Evolutionary conservation across 2,113 vertebrate genomes (phyloP).

Genomic region (Engystomops pustulosus): DNA sequence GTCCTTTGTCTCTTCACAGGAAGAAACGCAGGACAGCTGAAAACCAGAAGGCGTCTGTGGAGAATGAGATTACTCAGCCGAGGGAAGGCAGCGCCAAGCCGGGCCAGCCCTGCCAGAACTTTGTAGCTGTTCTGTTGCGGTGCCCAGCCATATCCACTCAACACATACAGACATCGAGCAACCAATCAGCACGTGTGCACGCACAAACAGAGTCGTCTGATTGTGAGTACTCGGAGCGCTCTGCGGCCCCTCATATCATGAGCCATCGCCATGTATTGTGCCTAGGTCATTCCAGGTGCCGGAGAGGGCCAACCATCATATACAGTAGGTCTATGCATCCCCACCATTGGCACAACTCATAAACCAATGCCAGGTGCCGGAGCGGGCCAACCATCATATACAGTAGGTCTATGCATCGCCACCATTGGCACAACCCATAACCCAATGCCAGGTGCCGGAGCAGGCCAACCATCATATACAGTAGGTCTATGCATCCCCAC

Average conservation of each 20-base stretch:
- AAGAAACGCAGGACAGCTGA: conserved; percentile 87
- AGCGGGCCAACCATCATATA: not conserved
- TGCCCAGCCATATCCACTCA: conserved; percentile 83
- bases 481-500: not conserved
- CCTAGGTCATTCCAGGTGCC: not conserved
- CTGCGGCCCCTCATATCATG: not conserved
- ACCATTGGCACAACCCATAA: too few species aligned
- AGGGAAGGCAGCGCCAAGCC: conserved; percentile 86
- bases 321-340: not conserved
- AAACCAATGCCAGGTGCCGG: not conserved
- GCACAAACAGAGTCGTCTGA: conserved; percentile 92
- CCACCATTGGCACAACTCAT: too few species aligned
- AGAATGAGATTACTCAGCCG: conserved; percentile 95
- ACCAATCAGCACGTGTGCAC: conserved; percentile 74
- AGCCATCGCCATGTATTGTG: not conserved
- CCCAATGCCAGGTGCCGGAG: not conserved
- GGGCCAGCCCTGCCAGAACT: conserved; percentile 91
- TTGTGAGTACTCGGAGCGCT: conserved; percentile 82
- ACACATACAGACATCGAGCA: conserved; percentile 91
- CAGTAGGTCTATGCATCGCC: not conserved
- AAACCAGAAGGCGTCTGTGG: conserved; percentile 92
- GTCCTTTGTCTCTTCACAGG: conserved; percentile 84
- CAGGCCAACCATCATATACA: not conserved
- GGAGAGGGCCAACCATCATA: not conserved
- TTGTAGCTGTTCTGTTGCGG: conserved; percentile 83